Percentiles rank a stretch among this genome's conserved stretches.
Evolutionary conservation across 2,888 invertebrate genomes (phyloP).

Genomic region (Gibbula magus): DNA sequence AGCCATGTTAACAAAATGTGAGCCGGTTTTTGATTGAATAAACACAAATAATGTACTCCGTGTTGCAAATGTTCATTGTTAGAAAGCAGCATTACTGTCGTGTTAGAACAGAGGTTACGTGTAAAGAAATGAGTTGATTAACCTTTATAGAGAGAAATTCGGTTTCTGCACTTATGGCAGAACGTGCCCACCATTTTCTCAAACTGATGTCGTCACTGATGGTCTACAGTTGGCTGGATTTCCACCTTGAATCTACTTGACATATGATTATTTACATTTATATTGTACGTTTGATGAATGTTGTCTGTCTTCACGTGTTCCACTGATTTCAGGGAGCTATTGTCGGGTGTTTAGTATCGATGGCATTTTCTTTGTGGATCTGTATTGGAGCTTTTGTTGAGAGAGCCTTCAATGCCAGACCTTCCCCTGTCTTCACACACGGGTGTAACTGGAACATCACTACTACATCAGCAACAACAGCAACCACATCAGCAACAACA

Average conservation of each 20-base stretch:
- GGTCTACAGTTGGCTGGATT: too few relatives aligned
- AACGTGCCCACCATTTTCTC: background rate
- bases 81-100: background rate
- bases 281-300: background rate
- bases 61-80: background rate
- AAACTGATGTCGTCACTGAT: background rate
- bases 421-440: slow-evolving; percentile 6
- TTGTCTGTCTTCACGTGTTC: background rate
- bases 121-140: too few relatives aligned
- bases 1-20: too few relatives aligned
- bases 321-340: slow-evolving; percentile 37
- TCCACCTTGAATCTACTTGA: too few relatives aligned
- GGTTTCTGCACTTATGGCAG: background rate
- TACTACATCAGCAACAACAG: background rate
- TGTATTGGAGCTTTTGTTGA: slow-evolving; percentile 42
- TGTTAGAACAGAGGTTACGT: too few relatives aligned
- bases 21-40: background rate
- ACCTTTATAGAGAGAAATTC: too few relatives aligned
- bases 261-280: too few relatives aligned
- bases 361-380: slow-evolving; percentile 41
- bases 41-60: background rate
- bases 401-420: slow-evolving; percentile 24
- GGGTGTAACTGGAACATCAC: slow-evolving; percentile 42
- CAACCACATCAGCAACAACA: background rate
- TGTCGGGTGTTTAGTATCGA: slow-evolving; percentile 30